Base-by-base conservation (phyloP, 1,140 invertebrate species). In the Lethocerus indicus region DNA sequence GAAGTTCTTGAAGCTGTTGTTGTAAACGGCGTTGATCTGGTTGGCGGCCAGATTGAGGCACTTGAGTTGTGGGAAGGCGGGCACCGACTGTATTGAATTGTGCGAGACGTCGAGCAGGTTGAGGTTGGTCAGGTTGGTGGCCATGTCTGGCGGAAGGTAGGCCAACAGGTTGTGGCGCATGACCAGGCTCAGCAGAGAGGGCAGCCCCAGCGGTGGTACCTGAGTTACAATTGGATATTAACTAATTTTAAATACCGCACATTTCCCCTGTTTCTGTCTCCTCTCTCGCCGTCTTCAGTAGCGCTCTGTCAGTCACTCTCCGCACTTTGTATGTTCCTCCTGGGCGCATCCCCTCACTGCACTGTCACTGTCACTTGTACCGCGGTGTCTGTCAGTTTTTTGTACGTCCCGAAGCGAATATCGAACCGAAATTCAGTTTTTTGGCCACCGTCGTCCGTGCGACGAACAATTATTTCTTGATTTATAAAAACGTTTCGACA, bases 81-180 rank as follows among this genome's bases (percentile, higher is more conserved):
- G 83, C 12, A 86, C 73, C 16, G 47, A 25, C 14, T 78, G 79
- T 24, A 87, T 64, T 59, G 83, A 76, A 52, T 87, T 87, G 56
- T 75, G 72, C 37, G 79, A 78, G 12, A 87, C 66, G 64, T 87
- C 83, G 42, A 87, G 59, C 54, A 71, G 64, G 56, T 82, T 71
- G 2, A 90, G 66, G 29, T 75, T 74, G 1, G 75, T 78, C 54
- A 89, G 66, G 64, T 89, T 88, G 2, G 74, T 71, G 3, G 82
- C 77, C 55, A 80, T 74, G 59, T 87, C 83, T 9, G 80, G 71
- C 4, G 83, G 78, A 21, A 88, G 71, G 3, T 76, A 77, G 14
- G 82, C 74, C 37, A 90, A 62, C 49, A 79, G 76, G 58, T 91
- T 90, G 59, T 77, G 67, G 1, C 84, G 81, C 29, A 88, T 60